These are phyloP conservation scores for Diadophis punctatus DNA, from an alignment of 2,113 vertebrate species.

Conservation along the genomic window DNA sequence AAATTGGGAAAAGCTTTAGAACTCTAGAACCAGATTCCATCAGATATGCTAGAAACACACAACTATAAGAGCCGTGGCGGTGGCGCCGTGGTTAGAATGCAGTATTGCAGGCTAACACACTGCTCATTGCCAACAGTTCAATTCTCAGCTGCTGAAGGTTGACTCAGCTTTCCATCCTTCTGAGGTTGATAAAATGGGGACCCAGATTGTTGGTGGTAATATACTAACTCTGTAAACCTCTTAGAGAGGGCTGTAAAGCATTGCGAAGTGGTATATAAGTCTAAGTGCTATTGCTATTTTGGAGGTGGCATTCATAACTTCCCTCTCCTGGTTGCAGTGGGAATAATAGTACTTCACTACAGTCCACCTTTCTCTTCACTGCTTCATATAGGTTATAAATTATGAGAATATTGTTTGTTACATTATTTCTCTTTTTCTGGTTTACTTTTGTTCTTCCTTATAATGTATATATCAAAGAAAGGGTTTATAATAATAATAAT, in stretches of 20 bases:
- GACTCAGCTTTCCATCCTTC: too few relatives aligned
- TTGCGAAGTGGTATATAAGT: too few relatives aligned
- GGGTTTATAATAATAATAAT: too few relatives aligned
- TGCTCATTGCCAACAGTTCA: too few relatives aligned
- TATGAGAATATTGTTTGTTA: neutral
- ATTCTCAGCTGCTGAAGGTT: too few relatives aligned
- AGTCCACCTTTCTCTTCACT: neutral
- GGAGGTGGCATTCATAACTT: neutral
- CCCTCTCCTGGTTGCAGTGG: neutral
- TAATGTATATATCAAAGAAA: slow-evolving; percentile 50
- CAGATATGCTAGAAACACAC: neutral
- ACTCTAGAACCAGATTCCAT: neutral
- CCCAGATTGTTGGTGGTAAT: too few relatives aligned
- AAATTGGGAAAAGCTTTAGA: neutral
- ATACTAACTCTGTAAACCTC: too few relatives aligned
- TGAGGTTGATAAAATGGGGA: too few relatives aligned
- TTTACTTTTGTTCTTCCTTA: slow-evolving; percentile 1
- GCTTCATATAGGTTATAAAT: slow-evolving; percentile 20
- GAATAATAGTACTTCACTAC: neutral
- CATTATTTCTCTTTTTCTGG: slow-evolving; percentile 42
- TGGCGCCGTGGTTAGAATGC: too few relatives aligned
- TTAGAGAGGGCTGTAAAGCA: too few relatives aligned
- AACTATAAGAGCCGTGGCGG: neutral
- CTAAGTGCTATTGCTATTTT: neutral
- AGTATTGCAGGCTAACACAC: too few relatives aligned